Evolutionary conservation across 2,113 vertebrate species (phyloP).

Genomic region (Poecilia latipinna): DNA sequence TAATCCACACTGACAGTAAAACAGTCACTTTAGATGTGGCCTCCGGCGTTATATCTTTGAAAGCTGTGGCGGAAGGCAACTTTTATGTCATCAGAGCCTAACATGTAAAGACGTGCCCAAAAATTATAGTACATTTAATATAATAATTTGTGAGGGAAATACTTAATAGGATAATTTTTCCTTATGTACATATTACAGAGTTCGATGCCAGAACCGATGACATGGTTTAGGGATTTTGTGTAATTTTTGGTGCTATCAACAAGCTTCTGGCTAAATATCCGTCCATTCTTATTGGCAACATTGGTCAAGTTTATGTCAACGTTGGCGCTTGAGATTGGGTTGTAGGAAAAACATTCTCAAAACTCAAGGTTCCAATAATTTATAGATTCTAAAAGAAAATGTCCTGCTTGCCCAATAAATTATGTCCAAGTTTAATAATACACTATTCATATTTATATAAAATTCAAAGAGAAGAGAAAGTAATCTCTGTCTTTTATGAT

Average conservation of each 20-base stretch:
- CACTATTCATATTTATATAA: too few species aligned
- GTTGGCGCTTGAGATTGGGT: too few species aligned
- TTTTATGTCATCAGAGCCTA: background rate
- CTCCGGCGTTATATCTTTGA: background rate
- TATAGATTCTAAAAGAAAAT: too few species aligned
- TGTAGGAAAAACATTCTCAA: too few species aligned
- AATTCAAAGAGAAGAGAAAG: too few species aligned
- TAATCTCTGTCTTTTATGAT: too few species aligned
- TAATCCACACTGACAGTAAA: slow-evolving; percentile 11
- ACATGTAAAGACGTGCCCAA: background rate
- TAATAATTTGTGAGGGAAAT: background rate
- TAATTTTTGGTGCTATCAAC: background rate
- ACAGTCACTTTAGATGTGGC: background rate
- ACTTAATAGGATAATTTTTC: background rate
- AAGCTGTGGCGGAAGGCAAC: background rate
- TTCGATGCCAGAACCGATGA: background rate
- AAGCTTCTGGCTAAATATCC: background rate
- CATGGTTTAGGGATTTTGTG: background rate
- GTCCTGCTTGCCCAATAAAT: too few species aligned
- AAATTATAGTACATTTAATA: background rate
- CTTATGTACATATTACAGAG: background rate
- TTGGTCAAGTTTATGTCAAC: background rate
- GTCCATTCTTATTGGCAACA: background rate
- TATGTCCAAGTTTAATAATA: too few species aligned
- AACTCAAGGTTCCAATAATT: too few species aligned